Evolutionary conservation across 1,140 invertebrate genomes (phyloP).

Genomic region (Drosophila varians): DNA sequence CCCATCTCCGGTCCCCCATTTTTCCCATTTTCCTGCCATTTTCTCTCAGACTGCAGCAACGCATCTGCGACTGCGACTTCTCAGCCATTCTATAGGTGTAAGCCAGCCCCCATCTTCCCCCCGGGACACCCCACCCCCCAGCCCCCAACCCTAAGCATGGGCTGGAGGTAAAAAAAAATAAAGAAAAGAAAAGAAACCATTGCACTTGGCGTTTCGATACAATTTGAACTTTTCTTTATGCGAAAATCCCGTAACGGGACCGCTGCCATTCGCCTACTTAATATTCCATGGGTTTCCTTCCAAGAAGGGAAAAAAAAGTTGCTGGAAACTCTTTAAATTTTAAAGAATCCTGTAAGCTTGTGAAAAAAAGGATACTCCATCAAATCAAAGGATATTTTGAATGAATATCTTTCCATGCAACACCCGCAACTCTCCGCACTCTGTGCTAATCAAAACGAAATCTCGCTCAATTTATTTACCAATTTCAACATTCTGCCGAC

Average conservation of each 20-base stretch:
- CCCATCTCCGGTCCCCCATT: background rate
- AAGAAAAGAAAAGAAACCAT: constrained; percentile 3
- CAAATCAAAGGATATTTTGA: background rate
- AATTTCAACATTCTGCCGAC: background rate
- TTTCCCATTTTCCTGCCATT: constrained; percentile 13
- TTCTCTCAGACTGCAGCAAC: constrained; percentile 42
- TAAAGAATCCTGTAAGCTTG: no score
- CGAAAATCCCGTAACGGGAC: constrained; percentile 24
- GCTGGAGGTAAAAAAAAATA: constrained; percentile 1
- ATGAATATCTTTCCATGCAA: no score
- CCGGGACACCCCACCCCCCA: background rate
- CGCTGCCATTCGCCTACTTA: background rate
- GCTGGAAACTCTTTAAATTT: no score
- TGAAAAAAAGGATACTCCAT: no score
- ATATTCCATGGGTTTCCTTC: background rate
- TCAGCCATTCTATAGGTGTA: constrained; percentile 19
- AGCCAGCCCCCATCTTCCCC: constrained; percentile 9
- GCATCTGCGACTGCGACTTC: constrained; percentile 43
- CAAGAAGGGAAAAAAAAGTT: no score
- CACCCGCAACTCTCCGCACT: no score
- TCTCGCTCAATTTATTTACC: background rate
- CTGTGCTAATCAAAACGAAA: background rate
- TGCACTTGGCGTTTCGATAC: constrained; percentile 70
- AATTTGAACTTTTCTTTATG: constrained; percentile 79
- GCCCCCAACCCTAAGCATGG: no score